Base-by-base conservation (phyloP, 2,113 vertebrate genomes). In the Abramis brama region DNA sequence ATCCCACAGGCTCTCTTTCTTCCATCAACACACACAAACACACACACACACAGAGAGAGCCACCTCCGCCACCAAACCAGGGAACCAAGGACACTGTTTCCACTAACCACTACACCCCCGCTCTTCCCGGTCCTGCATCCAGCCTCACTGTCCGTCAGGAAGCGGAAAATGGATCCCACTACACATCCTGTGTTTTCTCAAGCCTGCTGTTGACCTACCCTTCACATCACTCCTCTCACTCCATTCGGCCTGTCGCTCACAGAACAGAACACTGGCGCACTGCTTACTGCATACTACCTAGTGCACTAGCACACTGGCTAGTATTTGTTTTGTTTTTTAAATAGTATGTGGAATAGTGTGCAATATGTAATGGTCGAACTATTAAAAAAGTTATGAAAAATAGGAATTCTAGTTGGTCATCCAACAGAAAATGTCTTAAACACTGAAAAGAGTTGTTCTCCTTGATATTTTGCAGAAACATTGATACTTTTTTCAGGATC, bases 1-100 rank as follows among this genome's bases (percentile, higher is more conserved):
- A 94, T 94, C 93, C 92, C 93, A 93, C 92, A 88, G 90, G 86
- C 81, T 88, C 88, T 89, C 81, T 83, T 86, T 79, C 83, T 90
- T 92, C 91, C 90, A 91, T 91, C 90, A 86, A 73, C 86, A 82
- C 86, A 52, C 57, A 76, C 50, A 85, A 47, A 82, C 23, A 73
- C 30, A 33, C 30, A 33, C 33, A 85, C 30, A 71, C 19, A 83
- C 19, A 79, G 30, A 57, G 27, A 83, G 3, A 47, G 52, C 68
- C 87, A 84, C 83, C 79, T 86, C 84, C 55, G 80, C 79, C 77
- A 87, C 89, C 87, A 71, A 85, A 85, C 75, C 62, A 88, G 78
- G 60, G 85, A 88, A 87, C 66, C 89, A 91, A 89, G 89, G 85
- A 86, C 90, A 91, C 68, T 79, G 66, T 88, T 87, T 89, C 88